These are phyloP conservation scores for Notoglanidium macrostoma DNA, from an alignment of 2,797 vertebrate species.

Conservation along the genomic window DNA sequence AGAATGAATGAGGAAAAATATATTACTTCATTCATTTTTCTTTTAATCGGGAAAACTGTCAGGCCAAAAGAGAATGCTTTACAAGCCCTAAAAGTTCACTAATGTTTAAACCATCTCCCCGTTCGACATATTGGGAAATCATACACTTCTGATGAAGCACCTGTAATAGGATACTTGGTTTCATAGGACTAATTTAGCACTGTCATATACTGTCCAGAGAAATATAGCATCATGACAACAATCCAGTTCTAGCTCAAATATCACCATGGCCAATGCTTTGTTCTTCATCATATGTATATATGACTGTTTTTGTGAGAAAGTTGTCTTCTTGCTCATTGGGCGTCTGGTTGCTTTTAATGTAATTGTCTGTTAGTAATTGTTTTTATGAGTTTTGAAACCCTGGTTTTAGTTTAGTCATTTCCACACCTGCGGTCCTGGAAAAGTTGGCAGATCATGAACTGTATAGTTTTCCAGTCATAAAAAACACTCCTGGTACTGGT, in stretches of 20 bases:
- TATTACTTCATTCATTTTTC: not conserved
- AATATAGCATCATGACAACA: not conserved
- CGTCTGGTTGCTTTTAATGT: not conserved
- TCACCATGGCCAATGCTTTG: slow-evolving; percentile 18
- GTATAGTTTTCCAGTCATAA: not conserved
- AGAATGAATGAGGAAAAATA: not conserved
- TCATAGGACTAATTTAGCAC: not conserved
- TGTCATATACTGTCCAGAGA: not conserved
- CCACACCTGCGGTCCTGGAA: not conserved
- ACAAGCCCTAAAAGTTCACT: not conserved
- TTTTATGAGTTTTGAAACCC: not conserved
- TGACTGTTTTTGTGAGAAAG: not conserved
- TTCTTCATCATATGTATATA: slow-evolving; percentile 3
- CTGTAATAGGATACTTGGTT: slow-evolving; percentile 3
- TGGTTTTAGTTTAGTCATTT: not conserved
- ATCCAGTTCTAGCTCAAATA: slow-evolving; percentile 30
- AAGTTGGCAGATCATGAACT: not conserved
- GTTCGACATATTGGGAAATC: not conserved
- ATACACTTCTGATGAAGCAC: slow-evolving; percentile 2
- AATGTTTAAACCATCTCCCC: not conserved
- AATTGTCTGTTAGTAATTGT: not conserved
- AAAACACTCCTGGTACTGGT: not conserved
- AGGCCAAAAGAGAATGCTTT: not conserved
- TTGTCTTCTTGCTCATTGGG: not conserved
- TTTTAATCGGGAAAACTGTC: not conserved